These are phyloP conservation scores for Trochalopteron elliotii DNA, from an alignment of 2,113 vertebrate species.

Conservation along the genomic window DNA sequence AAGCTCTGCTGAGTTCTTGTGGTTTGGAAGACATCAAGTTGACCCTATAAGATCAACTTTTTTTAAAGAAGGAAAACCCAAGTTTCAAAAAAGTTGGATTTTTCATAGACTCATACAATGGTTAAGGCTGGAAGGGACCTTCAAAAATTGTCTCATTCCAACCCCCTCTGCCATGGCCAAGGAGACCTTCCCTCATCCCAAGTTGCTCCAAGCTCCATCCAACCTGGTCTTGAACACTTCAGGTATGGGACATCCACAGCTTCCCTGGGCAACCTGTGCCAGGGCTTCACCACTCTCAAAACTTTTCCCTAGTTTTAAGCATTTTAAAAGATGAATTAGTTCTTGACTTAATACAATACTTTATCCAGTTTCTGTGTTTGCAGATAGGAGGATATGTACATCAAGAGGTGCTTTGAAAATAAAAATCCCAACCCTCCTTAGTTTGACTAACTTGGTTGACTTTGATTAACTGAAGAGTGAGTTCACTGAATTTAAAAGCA, in stretches of 20 bases:
- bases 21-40: neutral
- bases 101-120: neutral
- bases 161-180: neutral
- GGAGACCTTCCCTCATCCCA: neutral
- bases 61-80: neutral
- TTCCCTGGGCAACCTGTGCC: neutral
- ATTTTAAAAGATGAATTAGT: neutral
- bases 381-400: neutral
- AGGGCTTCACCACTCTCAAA: neutral
- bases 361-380: neutral
- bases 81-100: neutral
- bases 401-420: neutral
- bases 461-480: conserved; percentile 29
- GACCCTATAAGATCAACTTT: neutral
- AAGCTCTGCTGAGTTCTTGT: neutral
- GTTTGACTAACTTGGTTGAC: conserved; percentile 15
- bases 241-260: neutral
- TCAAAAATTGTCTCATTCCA: neutral
- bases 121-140: neutral
- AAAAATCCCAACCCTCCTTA: neutral
- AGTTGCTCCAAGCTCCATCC: neutral
- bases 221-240: neutral
- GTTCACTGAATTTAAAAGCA: conserved; percentile 16
- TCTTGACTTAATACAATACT: neutral
- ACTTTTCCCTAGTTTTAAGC: neutral